Percentiles rank a stretch among this genome's conserved stretches.
Evolutionary conservation across 23 tunicate species (phyloP).

Genomic region (Botrylloides violaceus): DNA sequence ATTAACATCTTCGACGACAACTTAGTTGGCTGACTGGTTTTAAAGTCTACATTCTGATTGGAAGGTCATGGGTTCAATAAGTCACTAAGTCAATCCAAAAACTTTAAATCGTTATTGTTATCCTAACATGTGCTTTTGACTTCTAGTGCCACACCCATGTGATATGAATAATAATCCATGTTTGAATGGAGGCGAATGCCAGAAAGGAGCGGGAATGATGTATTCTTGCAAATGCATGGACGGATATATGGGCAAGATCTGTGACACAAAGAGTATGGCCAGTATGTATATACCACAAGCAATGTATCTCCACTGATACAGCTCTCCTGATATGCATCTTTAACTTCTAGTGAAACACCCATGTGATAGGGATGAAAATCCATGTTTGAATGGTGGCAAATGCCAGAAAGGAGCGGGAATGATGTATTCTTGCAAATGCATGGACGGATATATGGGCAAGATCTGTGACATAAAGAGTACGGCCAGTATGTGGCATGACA

Average conservation of each 20-base stretch:
- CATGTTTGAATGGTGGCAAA: conserved; percentile 6
- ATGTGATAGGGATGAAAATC: conserved; percentile 15
- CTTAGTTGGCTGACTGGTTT: too few relatives aligned
- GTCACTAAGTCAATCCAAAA: too few relatives aligned
- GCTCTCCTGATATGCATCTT: too few relatives aligned
- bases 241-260: conserved; percentile 4
- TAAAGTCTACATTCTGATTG: too few relatives aligned
- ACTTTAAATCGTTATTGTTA: too few relatives aligned
- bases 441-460: conserved; percentile 6
- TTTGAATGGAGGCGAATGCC: conserved; percentile 1
- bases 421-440: conserved; percentile 8
- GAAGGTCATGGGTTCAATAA: too few relatives aligned
- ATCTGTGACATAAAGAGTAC: conserved; percentile 4
- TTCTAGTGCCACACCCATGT: not conserved
- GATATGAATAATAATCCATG: conserved; percentile 11
- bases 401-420: not conserved
- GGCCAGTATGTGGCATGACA: too few relatives aligned
- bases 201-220: not conserved
- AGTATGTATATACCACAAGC: not conserved
- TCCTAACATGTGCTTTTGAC: too few relatives aligned
- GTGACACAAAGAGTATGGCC: not conserved
- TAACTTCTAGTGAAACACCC: not conserved
- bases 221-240: conserved; percentile 4
- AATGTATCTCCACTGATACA: too few relatives aligned
- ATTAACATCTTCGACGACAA: too few relatives aligned